Percentiles rank a stretch among this genome's conserved stretches.
These are phyloP conservation scores for Lepilemur ruficaudatus DNA, from an alignment of 2,797 vertebrate genomes.

Conservation along the genomic window DNA sequence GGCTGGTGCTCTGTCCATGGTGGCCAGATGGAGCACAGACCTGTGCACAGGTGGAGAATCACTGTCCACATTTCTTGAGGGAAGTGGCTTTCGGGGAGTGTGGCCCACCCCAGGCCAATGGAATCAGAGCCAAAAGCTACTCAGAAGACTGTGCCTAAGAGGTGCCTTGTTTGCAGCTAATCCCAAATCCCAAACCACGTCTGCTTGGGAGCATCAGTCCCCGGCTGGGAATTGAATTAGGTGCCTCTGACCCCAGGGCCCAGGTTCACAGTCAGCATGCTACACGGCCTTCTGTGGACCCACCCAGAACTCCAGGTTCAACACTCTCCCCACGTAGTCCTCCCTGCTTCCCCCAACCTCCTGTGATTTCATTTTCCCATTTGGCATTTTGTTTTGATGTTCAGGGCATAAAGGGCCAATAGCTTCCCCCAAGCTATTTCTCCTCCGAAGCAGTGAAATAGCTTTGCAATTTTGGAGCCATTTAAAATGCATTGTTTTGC, in stretches of 20 bases:
- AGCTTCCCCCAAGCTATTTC: constrained; percentile 85
- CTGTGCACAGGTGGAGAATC: accelerated
- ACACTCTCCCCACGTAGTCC: background rate
- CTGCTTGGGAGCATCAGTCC: accelerated
- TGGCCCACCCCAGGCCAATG: background rate
- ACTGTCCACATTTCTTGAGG: accelerated
- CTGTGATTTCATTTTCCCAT: constrained; percentile 78
- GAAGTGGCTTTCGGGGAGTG: background rate
- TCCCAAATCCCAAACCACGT: accelerated
- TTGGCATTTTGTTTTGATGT: constrained; percentile 86
- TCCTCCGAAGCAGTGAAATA: constrained; percentile 83
- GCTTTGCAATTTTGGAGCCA: constrained; percentile 83
- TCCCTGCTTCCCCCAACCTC: constrained; percentile 53
- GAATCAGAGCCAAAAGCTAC: background rate
- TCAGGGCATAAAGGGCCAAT: constrained; percentile 83
- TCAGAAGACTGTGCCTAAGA: background rate
- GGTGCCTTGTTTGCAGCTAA: background rate
- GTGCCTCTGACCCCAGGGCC: accelerated
- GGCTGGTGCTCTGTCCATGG: background rate
- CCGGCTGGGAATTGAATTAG: background rate
- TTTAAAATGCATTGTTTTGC: constrained; percentile 85
- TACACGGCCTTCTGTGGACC: background rate
- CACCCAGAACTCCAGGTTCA: background rate
- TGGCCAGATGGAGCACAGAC: accelerated
- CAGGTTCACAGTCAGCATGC: background rate